Conservation (phyloP, 2,888 invertebrate species). For the Drosophila buzzatii region DNA sequence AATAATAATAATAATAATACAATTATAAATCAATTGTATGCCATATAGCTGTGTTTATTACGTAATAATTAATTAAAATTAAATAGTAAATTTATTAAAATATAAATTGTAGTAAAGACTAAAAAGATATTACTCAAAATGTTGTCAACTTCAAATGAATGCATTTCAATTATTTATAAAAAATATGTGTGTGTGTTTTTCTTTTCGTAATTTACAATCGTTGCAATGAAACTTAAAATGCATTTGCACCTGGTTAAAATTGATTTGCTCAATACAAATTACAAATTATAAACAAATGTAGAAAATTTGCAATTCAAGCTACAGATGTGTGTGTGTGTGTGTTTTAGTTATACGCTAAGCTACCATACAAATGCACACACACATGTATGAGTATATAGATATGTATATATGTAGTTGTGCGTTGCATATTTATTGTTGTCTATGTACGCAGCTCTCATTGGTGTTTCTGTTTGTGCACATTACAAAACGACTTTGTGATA, state of each 20-base stretch:
- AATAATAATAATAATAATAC: constrained; percentile 41
- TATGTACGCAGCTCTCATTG: constrained; percentile 27
- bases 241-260: constrained; percentile 35
- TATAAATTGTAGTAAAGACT: constrained; percentile 45
- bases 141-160: constrained; percentile 40
- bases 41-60: constrained; percentile 62
- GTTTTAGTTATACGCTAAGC: too few species aligned
- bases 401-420: constrained; percentile 4
- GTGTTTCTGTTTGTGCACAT: constrained; percentile 49
- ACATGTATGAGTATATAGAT: background rate
- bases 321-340: constrained; percentile 30
- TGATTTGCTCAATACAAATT: constrained; percentile 8
- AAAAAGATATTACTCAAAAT: constrained; percentile 38
- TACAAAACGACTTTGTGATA: constrained; percentile 36
- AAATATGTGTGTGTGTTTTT: background rate
- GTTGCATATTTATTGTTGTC: background rate
- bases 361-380: constrained; percentile 16
- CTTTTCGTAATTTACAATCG: constrained; percentile 51
- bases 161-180: constrained; percentile 5
- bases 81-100: constrained; percentile 48
- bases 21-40: constrained; percentile 51
- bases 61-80: constrained; percentile 59
- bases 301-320: constrained; percentile 63
- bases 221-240: constrained; percentile 43
- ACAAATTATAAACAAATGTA: constrained; percentile 48